These are phyloP conservation scores for Cecropterus lyciades DNA, from an alignment of 1,140 invertebrate genomes.

Conservation along the genomic window DNA sequence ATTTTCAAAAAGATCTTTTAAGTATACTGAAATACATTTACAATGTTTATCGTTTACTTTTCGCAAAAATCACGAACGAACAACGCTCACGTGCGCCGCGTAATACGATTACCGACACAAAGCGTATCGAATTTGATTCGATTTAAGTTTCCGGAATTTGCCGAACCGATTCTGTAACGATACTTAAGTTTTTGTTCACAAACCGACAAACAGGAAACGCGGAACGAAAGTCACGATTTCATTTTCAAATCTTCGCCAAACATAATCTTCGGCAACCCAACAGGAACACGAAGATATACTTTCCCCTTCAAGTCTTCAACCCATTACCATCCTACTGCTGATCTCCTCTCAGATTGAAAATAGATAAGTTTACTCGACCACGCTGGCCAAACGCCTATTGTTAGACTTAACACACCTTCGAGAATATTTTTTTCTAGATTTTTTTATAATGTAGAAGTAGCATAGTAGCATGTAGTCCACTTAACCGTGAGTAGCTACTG, in stretches of 20 bases:
- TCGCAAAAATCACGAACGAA: conserved; percentile 73
- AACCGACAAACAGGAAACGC: conserved; percentile 60
- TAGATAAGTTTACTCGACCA: no score
- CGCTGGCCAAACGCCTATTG: no score
- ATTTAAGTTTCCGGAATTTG: conserved; percentile 70
- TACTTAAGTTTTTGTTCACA: conserved; percentile 44
- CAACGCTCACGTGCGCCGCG: conserved; percentile 69
- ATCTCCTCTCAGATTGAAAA: no score
- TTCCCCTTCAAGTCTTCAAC: background rate
- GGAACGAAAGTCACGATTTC: conserved; percentile 44
- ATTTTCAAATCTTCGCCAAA: conserved; percentile 15
- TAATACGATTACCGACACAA: conserved; percentile 72
- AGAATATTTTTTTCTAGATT: no score
- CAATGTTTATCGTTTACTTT: conserved; percentile 58
- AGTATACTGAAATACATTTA: conserved; percentile 37
- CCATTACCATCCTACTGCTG: no score
- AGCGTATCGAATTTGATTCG: conserved; percentile 53
- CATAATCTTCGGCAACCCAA: conserved; percentile 51
- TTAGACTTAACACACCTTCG: no score
- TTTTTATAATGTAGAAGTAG: no score
- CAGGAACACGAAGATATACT: conserved; percentile 46
- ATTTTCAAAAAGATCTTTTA: conserved; percentile 9
- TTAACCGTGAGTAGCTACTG: no score
- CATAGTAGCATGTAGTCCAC: no score
- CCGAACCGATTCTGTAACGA: conserved; percentile 51